These are phyloP conservation scores for Hapalemur alaotrensis DNA, from an alignment of 2,797 vertebrate genomes.

Conservation along the genomic window DNA sequence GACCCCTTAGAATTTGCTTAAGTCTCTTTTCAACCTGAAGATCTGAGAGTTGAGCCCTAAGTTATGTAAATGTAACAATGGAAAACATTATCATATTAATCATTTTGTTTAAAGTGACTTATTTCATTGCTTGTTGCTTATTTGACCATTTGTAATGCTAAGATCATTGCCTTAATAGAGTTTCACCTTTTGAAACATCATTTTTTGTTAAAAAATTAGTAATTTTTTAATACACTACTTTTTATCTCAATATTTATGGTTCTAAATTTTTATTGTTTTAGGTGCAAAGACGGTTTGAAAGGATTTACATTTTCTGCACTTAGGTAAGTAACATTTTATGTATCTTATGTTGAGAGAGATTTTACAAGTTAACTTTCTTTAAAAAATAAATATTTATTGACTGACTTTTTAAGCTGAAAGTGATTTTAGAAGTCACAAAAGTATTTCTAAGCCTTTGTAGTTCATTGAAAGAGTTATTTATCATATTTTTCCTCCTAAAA, in stretches of 20 bases:
- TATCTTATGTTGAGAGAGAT: conserved; percentile 4
- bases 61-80: not conserved
- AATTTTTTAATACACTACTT: not conserved
- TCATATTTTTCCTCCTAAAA: not conserved
- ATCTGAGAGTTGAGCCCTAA: not conserved
- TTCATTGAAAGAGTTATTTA: conserved; percentile 12
- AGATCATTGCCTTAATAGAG: not conserved
- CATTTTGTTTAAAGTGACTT: not conserved
- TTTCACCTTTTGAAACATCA: not conserved
- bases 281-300: conserved; percentile 97
- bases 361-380: not conserved
- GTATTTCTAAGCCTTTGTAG: not conserved
- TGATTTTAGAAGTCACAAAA: conserved; percentile 17
- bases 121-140: not conserved
- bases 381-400: not conserved
- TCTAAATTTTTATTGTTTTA: conserved; percentile 82
- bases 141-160: not conserved
- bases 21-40: not conserved
- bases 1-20: not conserved
- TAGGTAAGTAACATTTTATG: conserved; percentile 90
- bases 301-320: conserved; percentile 97
- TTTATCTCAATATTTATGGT: conserved; percentile 29
- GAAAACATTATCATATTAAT: not conserved
- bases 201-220: not conserved
- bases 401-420: conserved; percentile 27